Percentiles rank a stretch among this genome's conserved stretches.
Evolutionary conservation across 64 coral and sea anemone species (phyloP).

Genomic region (Acropora yongei): DNA sequence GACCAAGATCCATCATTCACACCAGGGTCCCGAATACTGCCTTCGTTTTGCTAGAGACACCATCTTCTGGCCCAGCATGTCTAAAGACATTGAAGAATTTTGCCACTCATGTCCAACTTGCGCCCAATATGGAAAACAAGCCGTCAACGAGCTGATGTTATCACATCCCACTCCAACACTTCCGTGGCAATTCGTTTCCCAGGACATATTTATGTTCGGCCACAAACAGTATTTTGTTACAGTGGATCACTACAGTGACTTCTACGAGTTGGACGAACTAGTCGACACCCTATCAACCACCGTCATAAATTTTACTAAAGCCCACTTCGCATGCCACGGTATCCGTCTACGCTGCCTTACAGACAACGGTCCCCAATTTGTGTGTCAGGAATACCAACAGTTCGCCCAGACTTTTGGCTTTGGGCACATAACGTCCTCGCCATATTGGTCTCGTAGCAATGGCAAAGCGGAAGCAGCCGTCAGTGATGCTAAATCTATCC

Average conservation of each 20-base stretch:
- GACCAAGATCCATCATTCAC: constrained; percentile 37
- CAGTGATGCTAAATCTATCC: constrained; percentile 39
- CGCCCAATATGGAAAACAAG: constrained; percentile 40
- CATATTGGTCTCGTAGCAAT: constrained; percentile 38
- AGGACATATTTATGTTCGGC: constrained; percentile 8
- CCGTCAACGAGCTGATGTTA: constrained; percentile 33
- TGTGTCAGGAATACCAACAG: not conserved
- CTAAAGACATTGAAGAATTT: constrained; percentile 24
- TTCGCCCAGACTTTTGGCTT: constrained; percentile 47
- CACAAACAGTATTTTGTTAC: constrained; percentile 33
- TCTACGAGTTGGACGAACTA: constrained; percentile 54
- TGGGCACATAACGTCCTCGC: constrained; percentile 34
- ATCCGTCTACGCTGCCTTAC: constrained; percentile 19
- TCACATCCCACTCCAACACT: constrained; percentile 25
- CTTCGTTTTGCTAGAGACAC: constrained; percentile 50
- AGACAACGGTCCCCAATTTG: constrained; percentile 62
- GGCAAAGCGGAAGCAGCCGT: constrained; percentile 57
- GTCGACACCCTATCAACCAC: constrained; percentile 40
- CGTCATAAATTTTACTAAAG: constrained; percentile 52
- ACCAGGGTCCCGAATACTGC: constrained; percentile 41
- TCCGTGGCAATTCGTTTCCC: constrained; percentile 4
- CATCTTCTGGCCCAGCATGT: constrained; percentile 39
- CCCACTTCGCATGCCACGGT: constrained; percentile 24
- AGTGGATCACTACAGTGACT: constrained; percentile 50
- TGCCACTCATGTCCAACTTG: constrained; percentile 29